Conservation (phyloP, 2,113 vertebrate genomes). For the Malurus cyaneus region DNA sequence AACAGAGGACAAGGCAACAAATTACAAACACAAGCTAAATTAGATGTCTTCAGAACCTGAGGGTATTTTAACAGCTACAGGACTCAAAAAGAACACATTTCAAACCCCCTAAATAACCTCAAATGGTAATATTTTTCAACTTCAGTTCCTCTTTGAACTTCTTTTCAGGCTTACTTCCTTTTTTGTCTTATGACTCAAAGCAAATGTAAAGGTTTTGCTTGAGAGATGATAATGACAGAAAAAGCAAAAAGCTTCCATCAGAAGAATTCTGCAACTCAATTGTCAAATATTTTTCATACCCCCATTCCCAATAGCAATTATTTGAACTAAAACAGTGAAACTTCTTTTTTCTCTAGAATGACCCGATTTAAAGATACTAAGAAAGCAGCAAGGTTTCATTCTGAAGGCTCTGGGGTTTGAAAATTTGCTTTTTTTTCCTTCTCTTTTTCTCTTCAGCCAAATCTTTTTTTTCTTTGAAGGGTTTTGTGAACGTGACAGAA, state of each 20-base stretch:
- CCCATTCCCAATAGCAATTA: background rate
- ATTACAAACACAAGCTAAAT: background rate
- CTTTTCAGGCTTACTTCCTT: background rate
- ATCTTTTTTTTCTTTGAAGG: background rate
- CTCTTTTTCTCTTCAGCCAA: background rate
- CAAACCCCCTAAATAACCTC: rapidly evolving
- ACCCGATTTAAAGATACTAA: background rate
- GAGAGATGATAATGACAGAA: background rate
- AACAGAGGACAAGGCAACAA: background rate
- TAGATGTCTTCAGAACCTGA: background rate
- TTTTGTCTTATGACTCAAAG: background rate
- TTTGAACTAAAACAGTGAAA: background rate
- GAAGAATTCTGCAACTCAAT: background rate
- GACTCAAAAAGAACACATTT: background rate
- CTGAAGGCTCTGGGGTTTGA: background rate
- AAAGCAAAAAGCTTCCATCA: background rate
- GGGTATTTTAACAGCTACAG: background rate
- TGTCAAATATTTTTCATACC: background rate
- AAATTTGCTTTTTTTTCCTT: background rate
- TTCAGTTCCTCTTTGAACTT: background rate
- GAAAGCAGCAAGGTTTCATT: background rate
- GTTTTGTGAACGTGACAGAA: background rate
- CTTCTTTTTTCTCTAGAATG: background rate
- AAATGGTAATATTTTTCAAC: background rate
- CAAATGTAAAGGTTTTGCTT: background rate